Evolutionary conservation across 2,888 invertebrate species (phyloP).

Genomic region (Drosophila picticornis): DNA sequence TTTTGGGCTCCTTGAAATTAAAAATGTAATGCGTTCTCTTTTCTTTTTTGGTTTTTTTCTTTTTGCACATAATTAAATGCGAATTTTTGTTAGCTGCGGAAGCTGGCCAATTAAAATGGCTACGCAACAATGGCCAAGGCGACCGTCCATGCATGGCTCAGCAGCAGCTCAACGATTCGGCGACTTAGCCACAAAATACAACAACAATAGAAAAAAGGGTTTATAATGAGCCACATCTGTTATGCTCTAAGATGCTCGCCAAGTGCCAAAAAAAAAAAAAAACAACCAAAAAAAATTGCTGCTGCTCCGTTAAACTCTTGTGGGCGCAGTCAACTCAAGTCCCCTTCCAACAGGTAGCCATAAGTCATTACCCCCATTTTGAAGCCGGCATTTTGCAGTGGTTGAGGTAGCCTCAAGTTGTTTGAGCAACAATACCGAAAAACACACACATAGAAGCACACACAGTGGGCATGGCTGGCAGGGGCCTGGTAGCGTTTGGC

Average conservation of each 20-base stretch:
- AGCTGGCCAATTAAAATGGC: slow-evolving; percentile 74
- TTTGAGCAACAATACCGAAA: slow-evolving; percentile 70
- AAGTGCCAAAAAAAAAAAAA: slow-evolving; percentile 24
- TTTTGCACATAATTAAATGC: slow-evolving; percentile 75
- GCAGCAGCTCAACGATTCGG: slow-evolving; percentile 37
- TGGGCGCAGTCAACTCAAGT: slow-evolving; percentile 39
- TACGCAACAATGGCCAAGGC: slow-evolving; percentile 76
- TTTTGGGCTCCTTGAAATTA: slow-evolving; percentile 53
- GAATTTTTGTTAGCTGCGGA: slow-evolving; percentile 45
- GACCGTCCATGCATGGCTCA: slow-evolving; percentile 68
- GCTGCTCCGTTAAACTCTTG: slow-evolving; percentile 26
- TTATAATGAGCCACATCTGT: slow-evolving; percentile 59
- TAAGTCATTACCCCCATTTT: slow-evolving; percentile 74
- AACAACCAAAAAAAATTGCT: slow-evolving; percentile 9
- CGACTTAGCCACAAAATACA: slow-evolving; percentile 25
- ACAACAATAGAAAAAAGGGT: slow-evolving; percentile 22
- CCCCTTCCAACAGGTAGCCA: slow-evolving; percentile 50
- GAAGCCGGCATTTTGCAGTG: slow-evolving; percentile 43
- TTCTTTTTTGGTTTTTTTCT: slow-evolving; percentile 10
- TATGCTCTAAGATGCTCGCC: slow-evolving; percentile 35
- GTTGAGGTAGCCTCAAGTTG: slow-evolving; percentile 59
- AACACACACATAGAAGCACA: slow-evolving; percentile 1
- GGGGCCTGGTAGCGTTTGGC: slow-evolving; percentile 32
- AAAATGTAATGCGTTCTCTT: slow-evolving; percentile 68
- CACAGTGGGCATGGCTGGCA: neutral